Evolutionary conservation across 2,888 invertebrate genomes (phyloP).

Genomic region (Molanna angustata): DNA sequence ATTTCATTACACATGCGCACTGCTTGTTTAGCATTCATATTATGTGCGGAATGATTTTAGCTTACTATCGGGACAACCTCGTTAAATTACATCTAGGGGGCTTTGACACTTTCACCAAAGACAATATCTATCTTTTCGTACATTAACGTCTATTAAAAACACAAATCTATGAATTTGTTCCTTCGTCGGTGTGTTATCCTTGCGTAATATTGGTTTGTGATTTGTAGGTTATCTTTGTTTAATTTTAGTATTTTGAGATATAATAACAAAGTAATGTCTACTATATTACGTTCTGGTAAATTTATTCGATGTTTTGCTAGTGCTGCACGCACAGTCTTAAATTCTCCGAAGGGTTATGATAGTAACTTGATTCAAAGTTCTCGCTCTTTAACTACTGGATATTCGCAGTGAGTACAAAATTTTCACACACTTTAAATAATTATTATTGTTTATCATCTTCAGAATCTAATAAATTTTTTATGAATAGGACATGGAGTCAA

Average conservation of each 20-base stretch:
- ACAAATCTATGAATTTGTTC: no score
- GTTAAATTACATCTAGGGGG: no score
- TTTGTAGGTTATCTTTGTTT: conserved; percentile 16
- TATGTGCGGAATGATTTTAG: no score
- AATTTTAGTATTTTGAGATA: no score
- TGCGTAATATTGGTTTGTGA: conserved; percentile 20
- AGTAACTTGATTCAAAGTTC: conserved; percentile 53
- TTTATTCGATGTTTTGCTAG: conserved; percentile 71
- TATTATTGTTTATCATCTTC: background rate
- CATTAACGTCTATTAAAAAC: no score
- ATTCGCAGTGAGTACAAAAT: conserved; percentile 37
- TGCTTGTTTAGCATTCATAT: no score
- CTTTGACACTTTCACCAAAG: no score
- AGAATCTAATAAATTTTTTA: background rate
- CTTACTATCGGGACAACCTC: no score
- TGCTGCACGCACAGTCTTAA: conserved; percentile 66
- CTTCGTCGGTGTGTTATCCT: conserved; percentile 10
- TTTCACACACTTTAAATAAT: background rate
- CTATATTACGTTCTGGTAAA: conserved; percentile 69
- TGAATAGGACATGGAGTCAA: conserved; percentile 12
- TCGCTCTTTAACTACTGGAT: conserved; percentile 50
- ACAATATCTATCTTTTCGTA: no score
- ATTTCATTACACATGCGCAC: no score
- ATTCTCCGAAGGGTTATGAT: conserved; percentile 64
- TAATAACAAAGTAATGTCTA: no score